Evolutionary conservation across 2,113 vertebrate species (phyloP), one percentile per base, ranked within the genome.

Genomic region (Epinephelus cyanopodus): DNA sequence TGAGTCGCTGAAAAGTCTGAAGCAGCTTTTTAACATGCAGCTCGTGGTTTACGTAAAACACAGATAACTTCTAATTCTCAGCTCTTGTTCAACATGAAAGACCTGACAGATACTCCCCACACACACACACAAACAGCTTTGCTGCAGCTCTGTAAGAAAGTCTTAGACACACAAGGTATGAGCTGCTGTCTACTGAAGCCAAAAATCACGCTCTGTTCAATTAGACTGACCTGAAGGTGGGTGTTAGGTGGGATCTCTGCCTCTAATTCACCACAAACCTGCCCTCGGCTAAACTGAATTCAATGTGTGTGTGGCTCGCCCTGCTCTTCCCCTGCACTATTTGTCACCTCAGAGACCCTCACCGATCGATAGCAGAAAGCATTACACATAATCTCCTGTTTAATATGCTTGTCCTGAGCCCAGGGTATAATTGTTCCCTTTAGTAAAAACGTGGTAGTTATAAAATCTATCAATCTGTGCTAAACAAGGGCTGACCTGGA

Each of bases 391-490:
- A 92, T 77, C 79, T 74, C 47, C 78, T 87, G 61, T 82, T 90
- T 83, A 65, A 83, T 79, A 90, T 90, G 80, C 77, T 7, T 29
- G 68, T 74, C 75, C 37, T 57, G 39, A 74, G 48, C 56, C 57
- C 3, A 13, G 21, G 37, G 61, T 81, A 63, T 68, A 80, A 90
- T 79, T 87, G 68, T 58, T 90, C 87, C 52, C 62, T 83, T 86
- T 75, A 83, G 82, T 68, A 52, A 74, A 88, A 93, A 64, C 53
- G 66, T 79, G 74, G 58, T 74, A 52, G 62, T 91, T 89, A 73
- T 77, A 83, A 87, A 90, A 86, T 82, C 68, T 73, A 88, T 90
- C 90, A 91, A 21, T 66, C 83, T 80, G 63, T 56, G 74, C 70
- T 87, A 79, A 91, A 87, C 86, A 81, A 77, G 45, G 25, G 62